Conservation (phyloP, 2,797 vertebrate species). For the Chiloscyllium punctatum region DNA sequence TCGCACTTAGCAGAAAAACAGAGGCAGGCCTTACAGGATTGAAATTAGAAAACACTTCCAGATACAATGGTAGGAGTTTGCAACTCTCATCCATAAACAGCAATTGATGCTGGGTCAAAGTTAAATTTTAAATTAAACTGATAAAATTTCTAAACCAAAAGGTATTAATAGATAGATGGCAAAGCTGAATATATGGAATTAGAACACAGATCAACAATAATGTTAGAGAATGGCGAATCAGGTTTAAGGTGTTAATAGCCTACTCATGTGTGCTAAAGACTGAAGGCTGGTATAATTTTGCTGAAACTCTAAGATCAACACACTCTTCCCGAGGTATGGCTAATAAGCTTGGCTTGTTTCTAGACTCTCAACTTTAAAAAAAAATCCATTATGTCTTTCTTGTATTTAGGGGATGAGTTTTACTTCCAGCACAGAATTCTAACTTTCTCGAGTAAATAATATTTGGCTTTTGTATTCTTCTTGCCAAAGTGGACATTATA, state of each 20-base stretch:
- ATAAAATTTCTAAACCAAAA: background rate
- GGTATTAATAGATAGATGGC: background rate
- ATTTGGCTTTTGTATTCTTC: no score
- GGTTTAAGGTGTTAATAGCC: no score
- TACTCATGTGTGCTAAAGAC: background rate
- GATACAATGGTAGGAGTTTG: background rate
- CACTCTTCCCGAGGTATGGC: background rate
- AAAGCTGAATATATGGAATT: background rate
- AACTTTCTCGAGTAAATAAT: no score
- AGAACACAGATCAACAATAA: background rate
- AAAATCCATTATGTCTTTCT: background rate
- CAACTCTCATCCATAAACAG: background rate
- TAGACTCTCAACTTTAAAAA: background rate
- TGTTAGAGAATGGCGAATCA: background rate
- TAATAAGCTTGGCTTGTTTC: background rate
- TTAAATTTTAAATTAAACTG: background rate
- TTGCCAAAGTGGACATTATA: no score
- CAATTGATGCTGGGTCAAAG: background rate
- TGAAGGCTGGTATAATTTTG: background rate
- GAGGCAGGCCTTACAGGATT: background rate
- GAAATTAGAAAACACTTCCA: background rate
- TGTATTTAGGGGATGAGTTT: background rate
- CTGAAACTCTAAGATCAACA: background rate
- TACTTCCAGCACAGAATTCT: background rate
- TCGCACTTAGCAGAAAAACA: background rate